Evolutionary conservation across 1,140 invertebrate species (phyloP), one percentile per base, ranked within the genome.

Genomic region (Stegodyphus mimosarum): DNA sequence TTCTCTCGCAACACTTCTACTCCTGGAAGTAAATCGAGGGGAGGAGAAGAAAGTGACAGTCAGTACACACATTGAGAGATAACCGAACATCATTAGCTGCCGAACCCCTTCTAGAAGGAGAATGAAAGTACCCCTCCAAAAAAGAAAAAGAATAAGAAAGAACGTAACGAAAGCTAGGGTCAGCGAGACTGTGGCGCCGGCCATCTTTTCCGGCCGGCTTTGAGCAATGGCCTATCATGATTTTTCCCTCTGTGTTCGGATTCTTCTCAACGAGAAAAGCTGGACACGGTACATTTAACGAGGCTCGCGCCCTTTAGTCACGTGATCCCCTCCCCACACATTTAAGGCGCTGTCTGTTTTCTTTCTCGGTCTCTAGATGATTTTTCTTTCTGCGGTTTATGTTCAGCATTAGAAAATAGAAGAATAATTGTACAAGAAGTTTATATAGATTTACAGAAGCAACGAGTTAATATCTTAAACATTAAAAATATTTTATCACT

Each of bases 251-350:
- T 51, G 60, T 60, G 55, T 15, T 33, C 33, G 33, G 33, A 33
- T 33, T 33, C 33, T 33, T 33, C 33, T 33, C 33, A 60, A 67
- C 7, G 64, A 67, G 64, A 67, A 17, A 67, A 17, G 49, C 6
- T 77, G 63, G 75, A 77, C 75, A 77, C 64, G 75, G 75, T 67
- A 77, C 75, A 77, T 67, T 77, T 77, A 77, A 77, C 75, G 48
- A 67, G 48, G 5, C 49, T 6, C 18, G 11, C 75, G n/a, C 13
- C 18, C 63, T n/a, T 55, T 66, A 18, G 11, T 67, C 64, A 67
- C 64, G 17, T 67, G 55, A 60, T 15, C 15, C 15, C 55, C 15
- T 60, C 15, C 15, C 55, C 33, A 33, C 33, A 33, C 33, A 33
- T 33, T 33, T 33, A 33, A 33, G 33, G 33, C 33, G 33, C 33